These are phyloP conservation scores for Proisotoma minuta DNA, from an alignment of 2,888 invertebrate genomes.

Conservation along the genomic window DNA sequence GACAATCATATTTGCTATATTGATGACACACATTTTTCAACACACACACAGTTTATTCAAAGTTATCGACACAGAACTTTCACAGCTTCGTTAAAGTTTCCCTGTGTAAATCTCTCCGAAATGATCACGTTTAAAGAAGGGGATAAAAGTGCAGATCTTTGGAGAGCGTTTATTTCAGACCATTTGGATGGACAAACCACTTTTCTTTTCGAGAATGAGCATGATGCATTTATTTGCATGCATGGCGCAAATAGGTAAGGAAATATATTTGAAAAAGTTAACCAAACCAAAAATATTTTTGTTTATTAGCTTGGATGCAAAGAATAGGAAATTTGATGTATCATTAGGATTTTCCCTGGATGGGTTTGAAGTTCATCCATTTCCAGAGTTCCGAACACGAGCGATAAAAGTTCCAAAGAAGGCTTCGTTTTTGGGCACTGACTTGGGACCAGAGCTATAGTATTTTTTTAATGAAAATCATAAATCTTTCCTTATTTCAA, in stretches of 20 bases:
- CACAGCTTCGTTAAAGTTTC: neutral
- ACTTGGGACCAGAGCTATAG: too few relatives aligned
- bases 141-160: neutral
- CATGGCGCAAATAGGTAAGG: neutral
- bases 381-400: conserved; percentile 2
- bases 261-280: too few relatives aligned
- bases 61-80: too few relatives aligned
- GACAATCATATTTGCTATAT: neutral
- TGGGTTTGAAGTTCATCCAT: conserved; percentile 4
- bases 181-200: neutral
- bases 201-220: neutral
- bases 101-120: neutral
- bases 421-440: neutral
- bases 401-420: neutral
- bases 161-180: neutral
- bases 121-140: neutral
- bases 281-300: too few relatives aligned
- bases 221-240: conserved; percentile 7
- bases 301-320: neutral
- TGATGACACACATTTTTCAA: neutral
- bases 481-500: too few relatives aligned
- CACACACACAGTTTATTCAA: too few relatives aligned
- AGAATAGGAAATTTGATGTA: neutral
- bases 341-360: neutral
- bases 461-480: too few relatives aligned